Conservation (phyloP, 1,140 invertebrate genomes). For the Zaprionus gabonicus region DNA sequence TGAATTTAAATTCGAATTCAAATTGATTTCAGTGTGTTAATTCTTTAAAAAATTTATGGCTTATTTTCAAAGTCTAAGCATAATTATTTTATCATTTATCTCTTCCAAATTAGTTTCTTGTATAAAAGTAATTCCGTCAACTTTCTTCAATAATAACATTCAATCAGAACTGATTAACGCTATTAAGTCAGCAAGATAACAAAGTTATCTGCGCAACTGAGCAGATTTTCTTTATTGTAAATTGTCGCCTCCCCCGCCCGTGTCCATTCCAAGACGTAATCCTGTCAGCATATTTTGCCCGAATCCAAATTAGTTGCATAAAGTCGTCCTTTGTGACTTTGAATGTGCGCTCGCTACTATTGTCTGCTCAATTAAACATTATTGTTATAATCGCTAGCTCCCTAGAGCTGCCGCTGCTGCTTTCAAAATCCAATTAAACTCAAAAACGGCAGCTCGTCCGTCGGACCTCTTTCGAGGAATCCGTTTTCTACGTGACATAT, state of each 20-base stretch:
- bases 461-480: slow-evolving; percentile 33
- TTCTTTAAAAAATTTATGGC: background rate
- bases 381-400: slow-evolving; percentile 51
- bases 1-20: background rate
- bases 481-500: slow-evolving; percentile 66
- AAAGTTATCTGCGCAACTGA: background rate
- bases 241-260: background rate
- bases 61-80: background rate
- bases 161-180: background rate
- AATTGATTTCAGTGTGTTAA: background rate
- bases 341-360: slow-evolving; percentile 12
- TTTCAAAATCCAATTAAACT: slow-evolving; percentile 78
- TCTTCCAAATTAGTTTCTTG: background rate
- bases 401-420: slow-evolving; percentile 39
- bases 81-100: background rate
- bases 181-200: background rate
- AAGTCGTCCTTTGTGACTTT: slow-evolving; percentile 25
- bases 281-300: slow-evolving; percentile 2
- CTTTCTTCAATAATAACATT: background rate
- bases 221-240: slow-evolving; percentile 2
- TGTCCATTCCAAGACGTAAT: slow-evolving; percentile 1
- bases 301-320: slow-evolving; percentile 23
- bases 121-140: background rate
- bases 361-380: slow-evolving; percentile 51
- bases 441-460: slow-evolving; percentile 54